Evolutionary conservation across 2,797 vertebrate species (phyloP).

Genomic region (Sebastes kiyomatsui): DNA sequence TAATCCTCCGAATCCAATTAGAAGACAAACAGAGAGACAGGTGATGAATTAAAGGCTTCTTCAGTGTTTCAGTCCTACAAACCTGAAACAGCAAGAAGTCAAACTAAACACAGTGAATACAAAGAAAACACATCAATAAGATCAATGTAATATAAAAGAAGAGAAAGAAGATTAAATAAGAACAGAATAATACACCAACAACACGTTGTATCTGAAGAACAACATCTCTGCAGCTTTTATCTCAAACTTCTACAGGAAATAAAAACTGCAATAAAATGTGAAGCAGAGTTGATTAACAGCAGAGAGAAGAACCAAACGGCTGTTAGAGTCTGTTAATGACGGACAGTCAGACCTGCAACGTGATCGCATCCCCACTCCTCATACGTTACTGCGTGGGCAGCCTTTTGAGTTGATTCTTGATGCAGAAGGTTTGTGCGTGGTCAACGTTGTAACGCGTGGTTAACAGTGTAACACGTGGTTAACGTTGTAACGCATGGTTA

Average conservation of each 20-base stretch:
- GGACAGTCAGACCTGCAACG: not conserved
- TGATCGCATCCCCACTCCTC: not conserved
- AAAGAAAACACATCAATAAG: not conserved
- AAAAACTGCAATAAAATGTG: not conserved
- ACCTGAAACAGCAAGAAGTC: not conserved
- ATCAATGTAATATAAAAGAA: not conserved
- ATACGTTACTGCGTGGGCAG: not conserved
- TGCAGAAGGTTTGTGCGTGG: too few relatives aligned
- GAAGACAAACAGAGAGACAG: slow-evolving; percentile 29
- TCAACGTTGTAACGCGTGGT: too few relatives aligned
- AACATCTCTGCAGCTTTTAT: not conserved
- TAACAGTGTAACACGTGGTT: too few relatives aligned
- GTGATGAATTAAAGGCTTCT: slow-evolving; percentile 34
- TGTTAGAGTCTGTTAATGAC: not conserved
- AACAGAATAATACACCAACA: not conserved
- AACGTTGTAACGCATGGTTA: too few relatives aligned
- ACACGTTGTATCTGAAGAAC: not conserved
- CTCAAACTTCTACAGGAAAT: not conserved
- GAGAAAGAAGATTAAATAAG: not conserved
- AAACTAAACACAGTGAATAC: not conserved
- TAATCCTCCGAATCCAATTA: slow-evolving; percentile 53
- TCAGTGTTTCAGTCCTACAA: not conserved
- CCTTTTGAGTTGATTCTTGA: too few relatives aligned
- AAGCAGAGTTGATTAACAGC: not conserved
- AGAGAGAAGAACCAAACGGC: not conserved